phyloP scores from a whole-genome alignment of 2,888 invertebrate genomes.

The Cerceris rybyensis region DNA sequence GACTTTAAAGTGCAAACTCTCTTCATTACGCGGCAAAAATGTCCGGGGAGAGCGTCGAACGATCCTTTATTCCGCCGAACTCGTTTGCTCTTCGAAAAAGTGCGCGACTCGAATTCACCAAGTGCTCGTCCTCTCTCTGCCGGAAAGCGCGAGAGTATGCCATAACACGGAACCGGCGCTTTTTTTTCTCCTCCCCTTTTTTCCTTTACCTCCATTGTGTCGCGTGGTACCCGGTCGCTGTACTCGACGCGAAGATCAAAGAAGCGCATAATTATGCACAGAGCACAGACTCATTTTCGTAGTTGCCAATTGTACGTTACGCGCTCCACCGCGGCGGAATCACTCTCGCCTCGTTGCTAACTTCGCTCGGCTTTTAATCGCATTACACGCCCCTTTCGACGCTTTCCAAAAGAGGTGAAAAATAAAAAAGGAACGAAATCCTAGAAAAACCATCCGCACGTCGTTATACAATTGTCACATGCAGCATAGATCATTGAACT shows the following conservation, averaged over 20 bases:
- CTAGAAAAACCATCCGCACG: not conserved
- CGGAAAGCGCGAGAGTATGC: not conserved
- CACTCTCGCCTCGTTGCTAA: not conserved
- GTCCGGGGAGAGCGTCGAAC: not conserved
- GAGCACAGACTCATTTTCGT: slow-evolving; percentile 35
- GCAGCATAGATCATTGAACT: no score
- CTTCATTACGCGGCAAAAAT: slow-evolving; percentile 13
- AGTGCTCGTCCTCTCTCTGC: slow-evolving; percentile 10
- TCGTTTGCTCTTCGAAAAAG: slow-evolving; percentile 40
- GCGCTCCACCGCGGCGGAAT: slow-evolving; percentile 12
- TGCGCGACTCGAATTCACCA: slow-evolving; percentile 18
- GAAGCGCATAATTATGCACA: slow-evolving; percentile 47
- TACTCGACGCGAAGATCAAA: slow-evolving; percentile 47
- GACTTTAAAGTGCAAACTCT: slow-evolving; percentile 29
- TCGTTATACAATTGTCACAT: no score
- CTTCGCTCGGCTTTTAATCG: slow-evolving; percentile 29
- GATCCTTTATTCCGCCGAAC: slow-evolving; percentile 4
- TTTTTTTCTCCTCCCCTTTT: slow-evolving; percentile 2
- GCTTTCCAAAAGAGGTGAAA: not conserved
- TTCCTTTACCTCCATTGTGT: slow-evolving; percentile 39
- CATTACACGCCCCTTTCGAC: slow-evolving; percentile 13
- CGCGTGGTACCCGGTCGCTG: slow-evolving; percentile 14
- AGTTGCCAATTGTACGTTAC: slow-evolving; percentile 37
- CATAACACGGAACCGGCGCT: not conserved
- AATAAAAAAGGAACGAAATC: not conserved